Evolutionary conservation across 2,888 invertebrate species (phyloP).

Genomic region (Diaphora mendica): DNA sequence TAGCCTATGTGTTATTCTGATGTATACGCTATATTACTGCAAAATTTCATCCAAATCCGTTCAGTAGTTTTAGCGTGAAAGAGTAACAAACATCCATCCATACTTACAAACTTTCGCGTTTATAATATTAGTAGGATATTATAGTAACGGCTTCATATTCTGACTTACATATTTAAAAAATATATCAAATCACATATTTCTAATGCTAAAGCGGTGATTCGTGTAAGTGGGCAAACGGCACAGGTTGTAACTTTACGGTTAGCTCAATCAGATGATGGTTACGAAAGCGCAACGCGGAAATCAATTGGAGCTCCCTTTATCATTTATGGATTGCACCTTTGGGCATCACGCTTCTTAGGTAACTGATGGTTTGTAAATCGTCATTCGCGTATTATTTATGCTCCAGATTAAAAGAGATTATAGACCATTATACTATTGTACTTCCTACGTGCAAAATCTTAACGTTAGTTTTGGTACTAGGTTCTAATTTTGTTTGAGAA

Average conservation of each 20-base stretch:
- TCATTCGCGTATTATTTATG: constrained; percentile 14
- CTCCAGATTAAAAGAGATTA: constrained; percentile 1
- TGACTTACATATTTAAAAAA: too few species aligned
- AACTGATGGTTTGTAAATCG: constrained; percentile 18
- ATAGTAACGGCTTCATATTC: too few species aligned
- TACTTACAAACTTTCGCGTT: too few species aligned
- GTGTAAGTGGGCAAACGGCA: constrained; percentile 39
- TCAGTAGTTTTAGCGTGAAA: too few species aligned
- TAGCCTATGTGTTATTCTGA: too few species aligned
- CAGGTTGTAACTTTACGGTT: constrained; percentile 66
- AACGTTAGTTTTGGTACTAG: not conserved
- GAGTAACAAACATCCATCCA: too few species aligned
- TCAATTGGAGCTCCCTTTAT: constrained; percentile 73
- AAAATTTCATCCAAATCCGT: too few species aligned
- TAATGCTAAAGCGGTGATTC: constrained; percentile 11
- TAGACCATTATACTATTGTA: not conserved
- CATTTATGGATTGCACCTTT: constrained; percentile 62
- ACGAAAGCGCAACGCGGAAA: constrained; percentile 71
- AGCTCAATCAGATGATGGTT: constrained; percentile 71
- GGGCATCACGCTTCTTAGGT: constrained; percentile 66
- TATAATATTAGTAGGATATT: too few species aligned
- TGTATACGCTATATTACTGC: too few species aligned
- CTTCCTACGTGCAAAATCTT: not conserved
- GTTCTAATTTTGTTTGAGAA: too few species aligned
- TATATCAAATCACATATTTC: constrained; percentile 16